Evolutionary conservation across 2,797 vertebrate genomes (phyloP).

Genomic region (Pteropus rufus): DNA sequence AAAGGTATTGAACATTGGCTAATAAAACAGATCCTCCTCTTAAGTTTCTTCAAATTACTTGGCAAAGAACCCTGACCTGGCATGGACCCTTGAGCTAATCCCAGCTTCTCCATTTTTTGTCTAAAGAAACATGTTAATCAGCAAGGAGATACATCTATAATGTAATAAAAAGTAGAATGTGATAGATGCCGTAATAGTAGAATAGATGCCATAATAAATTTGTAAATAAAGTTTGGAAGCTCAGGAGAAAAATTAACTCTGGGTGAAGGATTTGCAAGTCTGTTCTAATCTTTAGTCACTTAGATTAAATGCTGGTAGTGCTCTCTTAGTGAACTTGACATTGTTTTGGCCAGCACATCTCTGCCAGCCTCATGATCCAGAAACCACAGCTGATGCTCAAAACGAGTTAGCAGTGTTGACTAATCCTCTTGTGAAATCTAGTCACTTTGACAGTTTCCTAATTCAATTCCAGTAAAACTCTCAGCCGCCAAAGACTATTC

Average conservation of each 20-base stretch:
- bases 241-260: neutral
- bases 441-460: neutral
- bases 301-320: neutral
- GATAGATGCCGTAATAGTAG: neutral
- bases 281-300: neutral
- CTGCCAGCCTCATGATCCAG: neutral
- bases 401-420: neutral
- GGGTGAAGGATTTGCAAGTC: neutral
- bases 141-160: neutral
- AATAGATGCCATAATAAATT: neutral
- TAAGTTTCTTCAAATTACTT: neutral
- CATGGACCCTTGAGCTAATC: neutral
- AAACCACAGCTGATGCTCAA: neutral
- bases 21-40: neutral
- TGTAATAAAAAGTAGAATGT: neutral
- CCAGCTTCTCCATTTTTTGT: neutral
- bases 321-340: neutral
- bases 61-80: neutral
- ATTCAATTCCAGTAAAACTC: constrained; percentile 24
- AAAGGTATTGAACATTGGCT: neutral
- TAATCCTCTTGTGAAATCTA: constrained; percentile 42
- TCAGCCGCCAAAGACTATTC: neutral
- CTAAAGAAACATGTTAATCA: neutral
- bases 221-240: neutral
- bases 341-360: neutral